Evolutionary conservation across 2,888 invertebrate genomes (phyloP).

Genomic region (Chaitophorus viminalis): DNA sequence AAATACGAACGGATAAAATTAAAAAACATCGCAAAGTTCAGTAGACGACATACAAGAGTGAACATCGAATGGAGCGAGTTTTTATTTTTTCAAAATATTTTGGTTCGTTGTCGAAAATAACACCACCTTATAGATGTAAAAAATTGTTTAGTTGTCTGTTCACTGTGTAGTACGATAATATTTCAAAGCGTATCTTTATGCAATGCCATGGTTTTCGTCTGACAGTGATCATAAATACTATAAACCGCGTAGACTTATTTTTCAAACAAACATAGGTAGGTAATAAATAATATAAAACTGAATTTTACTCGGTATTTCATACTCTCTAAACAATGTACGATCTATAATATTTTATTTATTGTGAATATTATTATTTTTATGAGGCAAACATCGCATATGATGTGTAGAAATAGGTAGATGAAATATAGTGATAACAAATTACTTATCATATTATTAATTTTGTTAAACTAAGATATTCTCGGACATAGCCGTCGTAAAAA

Average conservation of each 20-base stretch:
- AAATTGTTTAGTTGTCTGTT: not conserved
- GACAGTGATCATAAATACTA: conserved; percentile 45
- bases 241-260: conserved; percentile 34
- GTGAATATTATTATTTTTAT: not conserved
- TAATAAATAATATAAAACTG: conserved; percentile 15
- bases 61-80: not conserved
- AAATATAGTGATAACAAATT: too few species aligned
- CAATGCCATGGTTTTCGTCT: conserved; percentile 19
- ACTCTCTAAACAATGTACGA: not conserved
- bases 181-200: conserved; percentile 34
- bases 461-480: too few species aligned
- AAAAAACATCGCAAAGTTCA: conserved; percentile 13
- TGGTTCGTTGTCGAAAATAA: not conserved
- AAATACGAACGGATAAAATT: not conserved
- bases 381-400: too few species aligned
- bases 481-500: too few species aligned
- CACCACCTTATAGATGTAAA: not conserved
- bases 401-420: too few species aligned
- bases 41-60: not conserved
- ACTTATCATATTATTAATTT: too few species aligned
- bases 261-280: conserved; percentile 5
- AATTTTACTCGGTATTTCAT: not conserved
- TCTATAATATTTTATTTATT: not conserved
- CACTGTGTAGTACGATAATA: not conserved
- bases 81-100: not conserved